phyloP scores from a whole-genome alignment of 2,797 vertebrate genomes.

The Capromys pilorides region DNA sequence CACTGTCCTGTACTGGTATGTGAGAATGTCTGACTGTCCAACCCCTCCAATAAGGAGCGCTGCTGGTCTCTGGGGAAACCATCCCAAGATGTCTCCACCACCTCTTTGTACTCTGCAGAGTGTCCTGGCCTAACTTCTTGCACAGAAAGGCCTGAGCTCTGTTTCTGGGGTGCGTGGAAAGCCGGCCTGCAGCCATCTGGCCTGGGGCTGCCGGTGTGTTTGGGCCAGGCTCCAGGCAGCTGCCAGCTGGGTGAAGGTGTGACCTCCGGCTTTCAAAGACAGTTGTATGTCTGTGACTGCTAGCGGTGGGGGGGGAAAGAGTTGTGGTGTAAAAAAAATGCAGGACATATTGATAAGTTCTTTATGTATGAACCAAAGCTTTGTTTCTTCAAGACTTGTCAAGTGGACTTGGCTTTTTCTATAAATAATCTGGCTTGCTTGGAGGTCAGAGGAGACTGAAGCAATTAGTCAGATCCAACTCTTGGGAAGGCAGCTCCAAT shows the following conservation, averaged over 20 bases:
- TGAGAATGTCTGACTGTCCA: not conserved
- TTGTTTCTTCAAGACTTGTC: conserved; percentile 19
- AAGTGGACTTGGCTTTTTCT: conserved; percentile 11
- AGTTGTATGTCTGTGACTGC: not conserved
- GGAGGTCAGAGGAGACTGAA: not conserved
- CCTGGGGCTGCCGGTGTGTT: not conserved
- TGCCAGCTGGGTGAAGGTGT: not conserved
- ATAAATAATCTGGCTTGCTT: conserved; percentile 12
- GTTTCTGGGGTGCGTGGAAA: not conserved
- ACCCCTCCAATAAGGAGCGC: not conserved
- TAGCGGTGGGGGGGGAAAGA: not conserved
- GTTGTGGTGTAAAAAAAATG: not conserved
- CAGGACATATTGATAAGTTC: not conserved
- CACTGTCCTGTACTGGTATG: not conserved
- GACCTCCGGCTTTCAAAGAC: not conserved
- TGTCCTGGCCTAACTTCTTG: not conserved
- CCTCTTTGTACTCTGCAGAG: not conserved
- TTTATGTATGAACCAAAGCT: not conserved
- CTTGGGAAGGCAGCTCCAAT: not conserved
- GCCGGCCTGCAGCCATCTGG: not conserved
- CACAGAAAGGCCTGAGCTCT: not conserved
- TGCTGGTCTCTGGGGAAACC: not conserved
- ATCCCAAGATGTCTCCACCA: not conserved
- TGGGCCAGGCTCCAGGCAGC: not conserved
- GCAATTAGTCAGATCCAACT: not conserved